Percentiles rank a stretch among this genome's conserved stretches.
Evolutionary conservation across 2,113 vertebrate genomes (phyloP).

Genomic region (Apus apus): DNA sequence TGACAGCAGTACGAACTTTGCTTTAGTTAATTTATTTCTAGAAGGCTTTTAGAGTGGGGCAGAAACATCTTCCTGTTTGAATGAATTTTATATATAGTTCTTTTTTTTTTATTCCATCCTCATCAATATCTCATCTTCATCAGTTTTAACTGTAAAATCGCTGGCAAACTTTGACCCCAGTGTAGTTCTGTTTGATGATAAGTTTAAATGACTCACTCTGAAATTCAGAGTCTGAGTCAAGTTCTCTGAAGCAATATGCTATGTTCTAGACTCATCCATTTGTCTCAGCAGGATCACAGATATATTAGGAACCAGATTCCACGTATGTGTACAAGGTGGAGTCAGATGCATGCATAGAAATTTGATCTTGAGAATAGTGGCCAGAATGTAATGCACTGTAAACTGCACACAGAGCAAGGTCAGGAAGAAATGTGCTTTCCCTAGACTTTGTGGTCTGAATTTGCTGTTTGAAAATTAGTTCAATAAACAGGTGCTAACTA

Average conservation of each 20-base stretch:
- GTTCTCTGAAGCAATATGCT: constrained; percentile 15
- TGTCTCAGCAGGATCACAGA: neutral
- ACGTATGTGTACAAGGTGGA: constrained; percentile 1
- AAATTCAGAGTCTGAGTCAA: constrained; percentile 57
- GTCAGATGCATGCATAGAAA: neutral
- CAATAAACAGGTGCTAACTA: neutral
- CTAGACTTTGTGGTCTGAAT: neutral
- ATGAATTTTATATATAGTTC: neutral
- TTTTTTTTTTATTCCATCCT: neutral
- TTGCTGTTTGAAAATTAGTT: neutral
- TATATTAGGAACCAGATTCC: neutral
- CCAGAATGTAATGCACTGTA: neutral
- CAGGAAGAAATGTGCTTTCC: neutral
- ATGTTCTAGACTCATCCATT: constrained; percentile 18
- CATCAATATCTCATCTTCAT: neutral
- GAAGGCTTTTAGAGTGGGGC: neutral
- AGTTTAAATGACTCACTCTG: constrained; percentile 48
- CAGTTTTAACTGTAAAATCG: constrained; percentile 2
- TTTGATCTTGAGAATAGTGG: neutral
- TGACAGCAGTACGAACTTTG: neutral
- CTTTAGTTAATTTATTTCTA: neutral
- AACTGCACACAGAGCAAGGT: neutral
- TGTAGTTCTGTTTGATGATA: constrained; percentile 38
- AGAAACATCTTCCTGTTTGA: neutral
- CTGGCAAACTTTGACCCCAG: neutral